Evolutionary conservation across 2,797 vertebrate genomes (phyloP).

Genomic region (Ctenochaetus hawaiiensis): DNA sequence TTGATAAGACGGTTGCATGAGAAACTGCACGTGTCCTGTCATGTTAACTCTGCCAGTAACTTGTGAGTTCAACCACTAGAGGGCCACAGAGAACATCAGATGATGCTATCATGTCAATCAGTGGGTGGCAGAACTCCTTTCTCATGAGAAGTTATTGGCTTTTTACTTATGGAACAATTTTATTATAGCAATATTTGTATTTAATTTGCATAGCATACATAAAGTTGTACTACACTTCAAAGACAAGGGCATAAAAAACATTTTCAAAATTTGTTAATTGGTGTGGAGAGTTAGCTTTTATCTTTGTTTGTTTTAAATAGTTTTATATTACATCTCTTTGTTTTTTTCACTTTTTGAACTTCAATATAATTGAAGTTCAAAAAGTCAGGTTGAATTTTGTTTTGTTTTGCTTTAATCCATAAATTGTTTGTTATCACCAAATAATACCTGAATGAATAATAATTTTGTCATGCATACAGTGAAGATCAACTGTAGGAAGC

Average conservation of each 20-base stretch:
- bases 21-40: background rate
- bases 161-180: background rate
- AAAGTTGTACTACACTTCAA: background rate
- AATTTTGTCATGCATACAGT: too few species aligned
- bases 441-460: too few species aligned
- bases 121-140: background rate
- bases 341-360: too few species aligned
- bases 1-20: background rate
- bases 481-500: too few species aligned
- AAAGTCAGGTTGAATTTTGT: too few species aligned
- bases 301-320: too few species aligned
- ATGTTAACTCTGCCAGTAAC: background rate
- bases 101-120: background rate
- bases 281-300: too few species aligned
- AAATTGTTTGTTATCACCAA: too few species aligned
- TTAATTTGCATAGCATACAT: too few species aligned
- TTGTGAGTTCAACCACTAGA: conserved; percentile 50
- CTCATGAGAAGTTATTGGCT: background rate
- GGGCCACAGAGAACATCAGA: conserved; percentile 52
- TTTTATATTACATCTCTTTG: too few species aligned
- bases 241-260: background rate
- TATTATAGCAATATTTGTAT: background rate
- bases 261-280: background rate
- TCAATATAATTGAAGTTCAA: too few species aligned
- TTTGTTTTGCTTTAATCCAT: too few species aligned